Evolutionary conservation across 2,113 vertebrate species (phyloP).

Genomic region (Malaclemys terrapin): DNA sequence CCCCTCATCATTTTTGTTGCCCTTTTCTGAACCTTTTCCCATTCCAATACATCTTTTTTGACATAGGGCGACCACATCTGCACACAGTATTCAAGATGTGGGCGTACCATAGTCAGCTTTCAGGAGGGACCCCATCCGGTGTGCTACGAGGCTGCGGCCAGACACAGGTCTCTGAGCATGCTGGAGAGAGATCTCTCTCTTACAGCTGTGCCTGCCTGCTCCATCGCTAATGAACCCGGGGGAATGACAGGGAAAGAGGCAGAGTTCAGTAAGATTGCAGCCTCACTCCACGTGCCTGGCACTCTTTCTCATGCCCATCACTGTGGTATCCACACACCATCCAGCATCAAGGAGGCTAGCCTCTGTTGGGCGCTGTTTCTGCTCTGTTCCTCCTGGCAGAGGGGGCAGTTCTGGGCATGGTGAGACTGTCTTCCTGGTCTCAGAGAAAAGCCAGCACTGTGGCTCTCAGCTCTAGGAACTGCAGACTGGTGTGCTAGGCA

Average conservation of each 20-base stretch:
- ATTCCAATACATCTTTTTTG: too few species aligned
- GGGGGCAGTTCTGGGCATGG: background rate
- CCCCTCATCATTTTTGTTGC: too few species aligned
- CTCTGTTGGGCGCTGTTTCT: background rate
- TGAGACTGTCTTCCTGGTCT: background rate
- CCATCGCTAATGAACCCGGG: too few species aligned
- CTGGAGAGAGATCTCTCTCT: background rate
- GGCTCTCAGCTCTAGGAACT: background rate
- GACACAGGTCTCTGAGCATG: background rate
- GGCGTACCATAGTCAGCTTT: background rate
- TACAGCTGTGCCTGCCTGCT: too few species aligned
- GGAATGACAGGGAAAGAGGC: background rate
- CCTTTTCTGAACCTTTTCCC: too few species aligned
- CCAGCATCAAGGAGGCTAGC: background rate
- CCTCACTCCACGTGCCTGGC: background rate
- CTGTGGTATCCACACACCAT: too few species aligned
- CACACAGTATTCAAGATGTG: too few species aligned
- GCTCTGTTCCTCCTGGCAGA: background rate
- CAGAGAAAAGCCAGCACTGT: background rate
- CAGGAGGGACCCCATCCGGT: background rate
- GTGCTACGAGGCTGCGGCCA: background rate
- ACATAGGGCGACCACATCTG: too few species aligned
- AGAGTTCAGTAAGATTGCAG: background rate
- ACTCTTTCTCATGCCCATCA: background rate
- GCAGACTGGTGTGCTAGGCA: background rate